A percentile compares a stretch with the other conserved stretches of the same genome.
Evolutionary conservation across 1,140 invertebrate genomes (phyloP).

Genomic region (Marisa cornuarietis): DNA sequence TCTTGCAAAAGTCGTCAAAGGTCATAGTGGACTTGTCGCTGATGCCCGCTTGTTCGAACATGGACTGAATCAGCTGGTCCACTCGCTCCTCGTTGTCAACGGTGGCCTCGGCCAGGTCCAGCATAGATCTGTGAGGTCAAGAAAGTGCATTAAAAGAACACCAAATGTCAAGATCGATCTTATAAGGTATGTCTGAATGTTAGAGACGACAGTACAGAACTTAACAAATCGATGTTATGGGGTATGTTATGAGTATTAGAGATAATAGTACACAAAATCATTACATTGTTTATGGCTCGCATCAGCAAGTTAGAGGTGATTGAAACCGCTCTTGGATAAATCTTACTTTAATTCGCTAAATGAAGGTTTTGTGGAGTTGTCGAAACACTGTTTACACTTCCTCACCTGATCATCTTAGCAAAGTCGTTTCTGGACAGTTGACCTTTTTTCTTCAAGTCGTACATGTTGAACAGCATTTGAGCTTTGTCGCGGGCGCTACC

Average conservation of each 20-base stretch:
- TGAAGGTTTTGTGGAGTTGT: no score
- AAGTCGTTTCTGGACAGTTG: slow-evolving; percentile 69
- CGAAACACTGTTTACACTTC: neutral
- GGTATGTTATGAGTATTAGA: no score
- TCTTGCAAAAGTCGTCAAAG: slow-evolving; percentile 93
- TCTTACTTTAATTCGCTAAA: no score
- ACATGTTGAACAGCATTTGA: slow-evolving; percentile 98
- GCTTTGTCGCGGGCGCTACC: slow-evolving; percentile 96
- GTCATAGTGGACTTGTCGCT: slow-evolving; percentile 90
- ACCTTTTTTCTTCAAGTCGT: slow-evolving; percentile 85
- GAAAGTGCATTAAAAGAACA: neutral
- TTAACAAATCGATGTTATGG: no score
- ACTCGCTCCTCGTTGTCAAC: slow-evolving; percentile 27
- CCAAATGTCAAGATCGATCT: no score
- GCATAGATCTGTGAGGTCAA: slow-evolving; percentile 75
- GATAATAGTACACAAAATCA: no score
- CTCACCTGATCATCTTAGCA: slow-evolving; percentile 71
- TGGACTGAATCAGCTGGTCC: slow-evolving; percentile 80
- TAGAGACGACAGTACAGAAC: no score
- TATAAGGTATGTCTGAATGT: no score
- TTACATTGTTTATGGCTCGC: no score
- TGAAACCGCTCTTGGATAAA: no score
- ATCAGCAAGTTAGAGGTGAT: no score
- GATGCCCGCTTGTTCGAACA: slow-evolving; percentile 92
- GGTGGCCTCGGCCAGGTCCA: slow-evolving; percentile 84